phyloP scores from a whole-genome alignment of 53 echinoderm and acorn worm genomes.

The Echinarachnius parma region DNA sequence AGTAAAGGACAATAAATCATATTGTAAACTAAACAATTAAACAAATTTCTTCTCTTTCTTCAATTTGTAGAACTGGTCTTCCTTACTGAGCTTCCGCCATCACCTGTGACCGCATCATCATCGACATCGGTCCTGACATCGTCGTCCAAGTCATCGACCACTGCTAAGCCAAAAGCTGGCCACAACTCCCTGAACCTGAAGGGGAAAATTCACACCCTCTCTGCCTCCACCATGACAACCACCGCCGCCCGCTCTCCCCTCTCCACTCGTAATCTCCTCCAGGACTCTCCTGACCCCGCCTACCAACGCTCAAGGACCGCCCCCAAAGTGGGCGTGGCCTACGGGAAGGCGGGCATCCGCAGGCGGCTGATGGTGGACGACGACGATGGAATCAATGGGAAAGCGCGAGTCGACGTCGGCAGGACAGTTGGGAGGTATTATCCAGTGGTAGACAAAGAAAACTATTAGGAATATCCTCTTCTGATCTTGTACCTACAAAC shows the following conservation, averaged over 20 bases:
- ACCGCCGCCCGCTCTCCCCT: constrained; percentile 61
- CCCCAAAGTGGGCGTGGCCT: constrained; percentile 5
- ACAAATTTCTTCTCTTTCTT: too few species aligned
- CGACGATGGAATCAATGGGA: constrained; percentile 10
- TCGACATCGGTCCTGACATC: neutral
- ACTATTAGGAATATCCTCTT: too few species aligned
- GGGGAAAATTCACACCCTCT: constrained; percentile 25
- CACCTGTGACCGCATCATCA: neutral
- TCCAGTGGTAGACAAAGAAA: constrained; percentile 65
- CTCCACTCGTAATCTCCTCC: constrained; percentile 65
- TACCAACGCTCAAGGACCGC: neutral
- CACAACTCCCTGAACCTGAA: constrained; percentile 46
- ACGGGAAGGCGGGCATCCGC: constrained; percentile 7
- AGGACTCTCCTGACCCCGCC: constrained; percentile 54
- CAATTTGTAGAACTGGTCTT: constrained; percentile 27
- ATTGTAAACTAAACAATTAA: too few species aligned
- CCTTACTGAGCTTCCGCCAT: constrained; percentile 23
- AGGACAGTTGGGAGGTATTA: constrained; percentile 59
- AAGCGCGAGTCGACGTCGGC: constrained; percentile 36
- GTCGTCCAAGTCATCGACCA: constrained; percentile 1
- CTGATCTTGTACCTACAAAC: too few species aligned
- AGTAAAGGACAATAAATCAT: too few species aligned
- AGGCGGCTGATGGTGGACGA: constrained; percentile 22
- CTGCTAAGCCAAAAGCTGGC: neutral
- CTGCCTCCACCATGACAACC: neutral